Evolutionary conservation across 2,113 vertebrate species (phyloP), one percentile per base, ranked within the genome.

Genomic region (Sebastes schlegelii): DNA sequence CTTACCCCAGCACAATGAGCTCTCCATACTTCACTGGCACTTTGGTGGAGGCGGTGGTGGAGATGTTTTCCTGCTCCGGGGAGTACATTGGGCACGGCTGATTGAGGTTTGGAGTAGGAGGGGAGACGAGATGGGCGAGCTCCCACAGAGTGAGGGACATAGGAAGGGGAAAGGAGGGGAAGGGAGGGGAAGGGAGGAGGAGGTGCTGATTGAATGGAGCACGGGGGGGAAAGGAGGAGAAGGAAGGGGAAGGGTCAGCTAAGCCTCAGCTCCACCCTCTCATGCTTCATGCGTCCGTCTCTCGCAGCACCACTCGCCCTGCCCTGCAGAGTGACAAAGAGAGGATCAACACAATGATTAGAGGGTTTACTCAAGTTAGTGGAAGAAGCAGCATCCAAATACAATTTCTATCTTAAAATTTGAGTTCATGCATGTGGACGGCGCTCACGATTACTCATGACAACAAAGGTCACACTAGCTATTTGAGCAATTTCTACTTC

Each of bases 21-120:
- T 99, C 98, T 95, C 98, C 98, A 82, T 99, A 99, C 93, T 99
- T 99, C 82, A 99, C 96, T 95, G 98, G 97, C 96, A 97, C 97
- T 97, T 99, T 99, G 95, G 98, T 97, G 92, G 98, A 98, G 92
- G 95, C 74, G 80, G 95, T 93, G 93, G 95, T 95, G 92, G 95
- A 96, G 93, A 96, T 99, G 97, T 98, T 99, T 95, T 99, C 98
- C 96, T 98, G 98, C 96, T 99, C 98, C 91, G 97, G 98, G 95
- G 97, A 99, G 97, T 97, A 99, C 98, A 99, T 94, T 97, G 95
- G 95, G 97, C 95, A 94, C 96, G 91, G 97, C 84, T 96, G 95
- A 94, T 88, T 79, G 80, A 79, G 83, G 80, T 67, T 63, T 14
- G 60, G 82, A 77, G 61, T 73, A 84, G 65, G 72, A 79, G 86